Percentiles rank a stretch among this genome's conserved stretches.
Evolutionary conservation across 2,888 invertebrate genomes (phyloP).

Genomic region (Tubulanus polymorphus): DNA sequence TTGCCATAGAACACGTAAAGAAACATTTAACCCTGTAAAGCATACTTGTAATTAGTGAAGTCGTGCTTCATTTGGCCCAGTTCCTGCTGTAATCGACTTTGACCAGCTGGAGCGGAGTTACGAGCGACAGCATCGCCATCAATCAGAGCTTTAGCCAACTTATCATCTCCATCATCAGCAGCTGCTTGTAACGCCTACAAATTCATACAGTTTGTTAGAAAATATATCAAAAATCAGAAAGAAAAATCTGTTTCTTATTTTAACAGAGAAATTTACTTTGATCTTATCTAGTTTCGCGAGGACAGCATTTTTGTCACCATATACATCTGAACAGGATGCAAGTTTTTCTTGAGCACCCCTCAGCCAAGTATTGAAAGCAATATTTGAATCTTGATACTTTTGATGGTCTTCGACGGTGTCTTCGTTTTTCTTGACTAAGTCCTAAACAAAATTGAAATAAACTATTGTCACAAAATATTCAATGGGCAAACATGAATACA

Average conservation of each 20-base stretch:
- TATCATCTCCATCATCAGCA: slow-evolving; percentile 35
- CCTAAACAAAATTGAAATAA: slow-evolving; percentile 22
- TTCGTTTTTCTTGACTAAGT: slow-evolving; percentile 36
- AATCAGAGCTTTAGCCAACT: slow-evolving; percentile 34
- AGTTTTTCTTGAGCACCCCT: slow-evolving; percentile 83
- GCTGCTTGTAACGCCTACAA: slow-evolving; percentile 30
- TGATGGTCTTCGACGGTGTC: slow-evolving; percentile 57
- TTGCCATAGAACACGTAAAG: too few relatives aligned
- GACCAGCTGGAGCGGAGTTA: slow-evolving; percentile 41
- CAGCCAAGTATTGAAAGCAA: slow-evolving; percentile 89
- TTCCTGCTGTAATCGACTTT: slow-evolving; percentile 43
- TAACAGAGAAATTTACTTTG: slow-evolving; percentile 27
- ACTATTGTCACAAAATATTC: not conserved
- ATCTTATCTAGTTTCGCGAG: slow-evolving; percentile 73
- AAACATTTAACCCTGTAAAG: too few relatives aligned
- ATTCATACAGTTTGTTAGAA: too few relatives aligned
- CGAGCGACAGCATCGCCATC: slow-evolving; percentile 39
- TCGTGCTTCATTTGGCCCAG: slow-evolving; percentile 37
- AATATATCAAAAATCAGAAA: not conserved
- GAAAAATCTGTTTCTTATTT: not conserved
- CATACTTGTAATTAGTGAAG: slow-evolving; percentile 35
- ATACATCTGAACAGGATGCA: slow-evolving; percentile 85
- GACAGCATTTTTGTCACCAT: slow-evolving; percentile 71
- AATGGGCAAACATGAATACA: too few relatives aligned
- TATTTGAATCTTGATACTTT: slow-evolving; percentile 84